Evolutionary conservation across 2,888 invertebrate species (phyloP), one percentile per base, ranked within the genome.

Genomic region (Diaprepes abbreviatus): DNA sequence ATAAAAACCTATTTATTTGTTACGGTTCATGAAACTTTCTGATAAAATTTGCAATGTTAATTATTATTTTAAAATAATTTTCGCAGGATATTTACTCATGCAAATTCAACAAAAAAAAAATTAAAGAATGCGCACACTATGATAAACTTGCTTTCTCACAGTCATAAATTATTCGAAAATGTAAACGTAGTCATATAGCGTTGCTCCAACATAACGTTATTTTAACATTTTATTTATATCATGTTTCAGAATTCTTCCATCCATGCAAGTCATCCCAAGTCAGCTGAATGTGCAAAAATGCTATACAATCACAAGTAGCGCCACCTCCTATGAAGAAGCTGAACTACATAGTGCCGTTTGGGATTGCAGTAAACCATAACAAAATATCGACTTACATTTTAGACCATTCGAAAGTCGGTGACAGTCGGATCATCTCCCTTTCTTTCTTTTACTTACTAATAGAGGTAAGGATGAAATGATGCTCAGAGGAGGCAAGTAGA

Each of bases 311-410:
- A 19, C 50, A 70, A 69, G 66, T 58, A 65, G 74, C 77, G 78
- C 78, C 65, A 78, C 78, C 81, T 80, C 68, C 43, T 75, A 70
- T 72, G 24, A 66, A 73, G 77, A 78, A 79, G 78, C 78, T 64
- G 71, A 78, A 79, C 75, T 70, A 71, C 31, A 67, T 58, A 62
- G 67, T 50, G 54, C 63, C 54, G 3, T 64, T 54, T 28, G 17
- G 43, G 28, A 50, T 14, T 50, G 48, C 28, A 50, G 48, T 28
- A 31, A 28, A 28, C 48, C 16, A 14, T 12, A 28, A 3, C 28
- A 7, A 50, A 45, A 14, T 50, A 50, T 50, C 48, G 48, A 28
- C 28, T 50, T 31, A 31, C 9, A 28, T 1, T 28, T 16, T n/a
- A 9, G 7, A 14, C 4, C 43, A 24, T 21, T 17, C 16, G 14